These are phyloP conservation scores for Astropecten irregularis DNA, from an alignment of 53 echinoderm and acorn worm genomes.

Conservation along the genomic window DNA sequence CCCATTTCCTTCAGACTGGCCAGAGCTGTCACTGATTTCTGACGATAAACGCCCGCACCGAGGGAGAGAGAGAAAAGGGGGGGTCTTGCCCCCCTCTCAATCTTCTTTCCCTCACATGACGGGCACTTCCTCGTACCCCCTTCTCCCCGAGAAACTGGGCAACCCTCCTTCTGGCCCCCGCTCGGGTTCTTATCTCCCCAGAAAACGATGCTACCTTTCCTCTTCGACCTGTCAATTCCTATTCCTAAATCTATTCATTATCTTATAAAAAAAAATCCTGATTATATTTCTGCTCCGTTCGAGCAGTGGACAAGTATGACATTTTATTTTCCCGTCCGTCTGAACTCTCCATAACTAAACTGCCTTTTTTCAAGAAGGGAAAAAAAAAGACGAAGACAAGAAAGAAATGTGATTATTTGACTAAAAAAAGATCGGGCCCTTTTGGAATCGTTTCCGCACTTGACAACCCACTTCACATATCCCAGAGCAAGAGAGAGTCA, in stretches of 20 bases:
- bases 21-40: slow-evolving; percentile 44
- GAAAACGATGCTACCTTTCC: slow-evolving; percentile 46
- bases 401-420: background rate
- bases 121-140: slow-evolving; percentile 10
- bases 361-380: too few relatives aligned
- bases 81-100: slow-evolving; percentile 39
- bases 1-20: slow-evolving; percentile 25
- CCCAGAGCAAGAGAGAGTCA: too few relatives aligned
- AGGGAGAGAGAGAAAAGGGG: too few relatives aligned
- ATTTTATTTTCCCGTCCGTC: background rate
- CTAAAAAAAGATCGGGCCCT: background rate
- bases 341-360: too few relatives aligned
- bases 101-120: slow-evolving; percentile 52
- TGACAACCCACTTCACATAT: too few relatives aligned
- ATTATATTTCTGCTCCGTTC: background rate
- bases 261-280: background rate
- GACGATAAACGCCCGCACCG: slow-evolving; percentile 36
- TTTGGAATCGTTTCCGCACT: background rate
- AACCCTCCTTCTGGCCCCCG: too few relatives aligned
- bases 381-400: background rate
- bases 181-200: slow-evolving; percentile 29
- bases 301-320: slow-evolving; percentile 4
- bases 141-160: background rate
- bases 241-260: slow-evolving; percentile 36
- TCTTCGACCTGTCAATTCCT: background rate